Conservation (phyloP, 1,140 invertebrate species). For the Streblospio benedicti region DNA sequence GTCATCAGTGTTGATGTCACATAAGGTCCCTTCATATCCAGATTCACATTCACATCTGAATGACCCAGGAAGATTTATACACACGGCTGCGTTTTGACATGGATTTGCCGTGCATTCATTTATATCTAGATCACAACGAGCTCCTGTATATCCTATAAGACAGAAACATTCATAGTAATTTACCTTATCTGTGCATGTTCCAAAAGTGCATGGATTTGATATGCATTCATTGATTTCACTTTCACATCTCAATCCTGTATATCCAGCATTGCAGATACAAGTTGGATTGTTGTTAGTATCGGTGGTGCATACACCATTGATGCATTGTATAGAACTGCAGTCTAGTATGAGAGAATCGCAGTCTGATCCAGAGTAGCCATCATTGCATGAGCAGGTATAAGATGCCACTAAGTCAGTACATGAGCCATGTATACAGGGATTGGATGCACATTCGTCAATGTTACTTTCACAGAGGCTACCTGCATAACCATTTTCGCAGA, state of each 20-base stretch:
- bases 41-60: conserved; percentile 61
- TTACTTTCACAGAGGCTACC: conserved; percentile 49
- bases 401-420: conserved; percentile 13
- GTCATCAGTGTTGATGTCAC: too few species aligned
- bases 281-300: conserved; percentile 55
- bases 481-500: conserved; percentile 12
- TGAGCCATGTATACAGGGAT: conserved; percentile 23
- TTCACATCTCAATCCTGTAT: conserved; percentile 60
- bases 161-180: conserved; percentile 38
- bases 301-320: conserved; percentile 86
- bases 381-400: conserved; percentile 12
- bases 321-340: conserved; percentile 73
- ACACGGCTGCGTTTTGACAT: conserved; percentile 80
- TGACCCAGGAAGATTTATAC: conserved; percentile 50
- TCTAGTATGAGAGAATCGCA: conserved; percentile 88
- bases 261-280: conserved; percentile 69
- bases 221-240: conserved; percentile 87
- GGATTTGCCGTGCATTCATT: conserved; percentile 75
- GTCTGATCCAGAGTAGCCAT: conserved; percentile 61
- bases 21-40: conserved; percentile 9
- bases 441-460: conserved; percentile 54
- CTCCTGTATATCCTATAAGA: conserved; percentile 53
- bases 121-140: conserved; percentile 33
- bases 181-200: conserved; percentile 69
- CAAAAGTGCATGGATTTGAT: conserved; percentile 82